Evolutionary conservation across 2,113 vertebrate genomes (phyloP).

Genomic region (Atractosteus spatula): DNA sequence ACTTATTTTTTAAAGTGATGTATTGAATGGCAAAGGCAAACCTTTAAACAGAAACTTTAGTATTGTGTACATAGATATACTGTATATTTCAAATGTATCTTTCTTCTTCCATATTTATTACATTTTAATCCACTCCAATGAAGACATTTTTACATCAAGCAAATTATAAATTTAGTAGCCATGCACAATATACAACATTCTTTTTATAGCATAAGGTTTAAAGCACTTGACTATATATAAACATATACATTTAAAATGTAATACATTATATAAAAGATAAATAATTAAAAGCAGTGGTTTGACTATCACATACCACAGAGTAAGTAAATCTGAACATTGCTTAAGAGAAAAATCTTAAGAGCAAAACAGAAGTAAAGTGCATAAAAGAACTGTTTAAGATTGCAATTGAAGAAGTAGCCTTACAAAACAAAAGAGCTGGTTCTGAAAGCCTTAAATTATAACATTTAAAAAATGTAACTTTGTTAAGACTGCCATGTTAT

Average conservation of each 20-base stretch:
- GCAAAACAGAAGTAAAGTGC: conserved; percentile 69
- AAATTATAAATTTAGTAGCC: conserved; percentile 59
- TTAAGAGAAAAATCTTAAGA: conserved; percentile 48
- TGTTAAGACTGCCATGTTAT: too few relatives aligned
- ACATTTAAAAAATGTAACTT: not conserved
- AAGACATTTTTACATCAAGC: conserved; percentile 58
- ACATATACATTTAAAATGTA: conserved; percentile 44
- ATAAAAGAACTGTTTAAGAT: conserved; percentile 40
- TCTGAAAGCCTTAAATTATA: conserved; percentile 1
- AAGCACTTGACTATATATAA: conserved; percentile 29
- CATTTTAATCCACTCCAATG: conserved; percentile 46
- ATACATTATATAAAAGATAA: conserved; percentile 56
- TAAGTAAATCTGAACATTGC: conserved; percentile 37
- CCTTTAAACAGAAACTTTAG: not conserved
- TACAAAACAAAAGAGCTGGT: conserved; percentile 34
- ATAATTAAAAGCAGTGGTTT: conserved; percentile 56
- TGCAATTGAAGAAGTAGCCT: conserved; percentile 45
- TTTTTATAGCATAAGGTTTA: conserved; percentile 39
- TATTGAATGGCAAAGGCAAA: not conserved
- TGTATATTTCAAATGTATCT: conserved; percentile 10
- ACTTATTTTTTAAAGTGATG: not conserved
- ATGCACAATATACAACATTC: conserved; percentile 70
- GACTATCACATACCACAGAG: conserved; percentile 48
- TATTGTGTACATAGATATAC: conserved; percentile 38
- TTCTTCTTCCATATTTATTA: not conserved